These are phyloP conservation scores for Pachymerium ferrugineum DNA, from an alignment of 2,888 invertebrate genomes.

Conservation along the genomic window DNA sequence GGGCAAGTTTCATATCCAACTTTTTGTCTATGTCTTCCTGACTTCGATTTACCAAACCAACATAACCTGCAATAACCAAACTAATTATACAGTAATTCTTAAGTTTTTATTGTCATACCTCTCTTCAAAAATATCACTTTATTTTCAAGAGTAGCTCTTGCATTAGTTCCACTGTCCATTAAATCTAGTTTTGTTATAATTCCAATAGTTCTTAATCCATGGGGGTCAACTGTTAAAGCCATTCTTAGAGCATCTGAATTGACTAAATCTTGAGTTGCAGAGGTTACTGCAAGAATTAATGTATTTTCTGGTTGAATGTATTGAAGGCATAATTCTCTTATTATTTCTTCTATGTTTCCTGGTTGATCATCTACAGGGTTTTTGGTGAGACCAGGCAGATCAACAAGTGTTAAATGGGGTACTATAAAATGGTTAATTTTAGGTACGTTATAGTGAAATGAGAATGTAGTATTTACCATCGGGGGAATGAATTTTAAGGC, in stretches of 20 bases:
- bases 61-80: slow-evolving; percentile 6
- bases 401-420: slow-evolving; percentile 49
- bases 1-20: neutral
- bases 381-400: slow-evolving; percentile 50
- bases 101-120: slow-evolving; percentile 36
- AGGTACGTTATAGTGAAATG: too few relatives aligned
- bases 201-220: slow-evolving; percentile 46
- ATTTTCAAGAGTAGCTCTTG: slow-evolving; percentile 49
- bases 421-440: slow-evolving; percentile 46
- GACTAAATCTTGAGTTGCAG: slow-evolving; percentile 20
- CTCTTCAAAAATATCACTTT: slow-evolving; percentile 44
- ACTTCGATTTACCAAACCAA: slow-evolving; percentile 27
- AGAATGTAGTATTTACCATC: slow-evolving; percentile 25
- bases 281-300: neutral
- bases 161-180: slow-evolving; percentile 51
- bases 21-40: slow-evolving; percentile 21
- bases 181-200: slow-evolving; percentile 50
- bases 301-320: slow-evolving; percentile 5
- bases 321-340: neutral
- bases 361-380: slow-evolving; percentile 50
- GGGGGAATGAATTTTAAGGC: slow-evolving; percentile 6
- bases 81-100: neutral
- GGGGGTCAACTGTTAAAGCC: slow-evolving; percentile 18
- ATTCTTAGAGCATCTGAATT: slow-evolving; percentile 25
- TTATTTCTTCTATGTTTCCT: slow-evolving; percentile 36